A percentile compares a stretch with the other conserved stretches of the same genome.
Evolutionary conservation across 2,797 vertebrate genomes (phyloP).

Genomic region (Basileuterus tristriatus): DNA sequence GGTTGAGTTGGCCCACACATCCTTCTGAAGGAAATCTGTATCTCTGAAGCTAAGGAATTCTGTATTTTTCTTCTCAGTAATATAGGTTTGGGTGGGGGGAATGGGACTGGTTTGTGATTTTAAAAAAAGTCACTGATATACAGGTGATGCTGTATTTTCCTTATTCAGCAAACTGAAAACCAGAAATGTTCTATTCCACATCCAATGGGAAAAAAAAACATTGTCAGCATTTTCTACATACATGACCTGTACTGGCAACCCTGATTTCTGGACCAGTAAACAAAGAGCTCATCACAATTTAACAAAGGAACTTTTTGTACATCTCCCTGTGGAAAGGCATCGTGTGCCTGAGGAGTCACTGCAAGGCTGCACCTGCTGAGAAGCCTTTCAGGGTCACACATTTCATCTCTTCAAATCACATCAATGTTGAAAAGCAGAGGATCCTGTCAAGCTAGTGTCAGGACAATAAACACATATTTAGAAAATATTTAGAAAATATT

Average conservation of each 20-base stretch:
- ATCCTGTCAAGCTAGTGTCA: background rate
- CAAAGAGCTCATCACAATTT: background rate
- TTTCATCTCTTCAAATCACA: background rate
- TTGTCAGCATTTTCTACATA: fast-evolving
- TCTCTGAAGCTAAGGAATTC: background rate
- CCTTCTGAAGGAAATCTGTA: background rate
- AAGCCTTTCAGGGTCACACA: background rate
- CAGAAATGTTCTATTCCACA: background rate
- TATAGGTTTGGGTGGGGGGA: fast-evolving
- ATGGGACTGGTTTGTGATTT: fast-evolving
- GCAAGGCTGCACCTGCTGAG: background rate
- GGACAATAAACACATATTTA: background rate
- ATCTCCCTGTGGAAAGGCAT: background rate
- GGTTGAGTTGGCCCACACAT: background rate
- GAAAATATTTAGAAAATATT: too few relatives aligned
- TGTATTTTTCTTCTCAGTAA: background rate
- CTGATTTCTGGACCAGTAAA: background rate
- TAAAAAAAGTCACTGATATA: background rate
- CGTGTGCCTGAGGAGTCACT: background rate
- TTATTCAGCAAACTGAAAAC: background rate
- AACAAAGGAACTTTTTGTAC: background rate
- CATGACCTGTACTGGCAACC: background rate
- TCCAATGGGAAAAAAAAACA: background rate
- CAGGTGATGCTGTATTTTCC: background rate
- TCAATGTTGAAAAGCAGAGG: background rate